Evolutionary conservation across 2,113 vertebrate species (phyloP).

Genomic region (Sinocyclocheilus maitianheensis): DNA sequence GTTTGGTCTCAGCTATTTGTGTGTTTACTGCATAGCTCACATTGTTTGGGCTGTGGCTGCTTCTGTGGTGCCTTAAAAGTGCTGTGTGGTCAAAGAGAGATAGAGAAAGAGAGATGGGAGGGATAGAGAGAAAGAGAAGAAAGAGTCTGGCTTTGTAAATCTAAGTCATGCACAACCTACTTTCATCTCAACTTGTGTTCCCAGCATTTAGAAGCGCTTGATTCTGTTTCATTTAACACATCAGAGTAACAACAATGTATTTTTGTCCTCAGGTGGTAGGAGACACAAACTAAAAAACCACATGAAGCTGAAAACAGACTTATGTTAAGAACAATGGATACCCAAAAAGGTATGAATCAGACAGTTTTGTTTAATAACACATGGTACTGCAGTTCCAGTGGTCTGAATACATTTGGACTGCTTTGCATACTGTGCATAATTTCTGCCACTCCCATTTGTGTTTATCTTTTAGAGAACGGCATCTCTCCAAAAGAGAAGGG

Average conservation of each 20-base stretch:
- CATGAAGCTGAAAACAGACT: slow-evolving; percentile 39
- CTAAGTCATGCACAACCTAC: background rate
- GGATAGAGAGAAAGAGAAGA: slow-evolving; percentile 17
- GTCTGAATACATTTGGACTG: no score
- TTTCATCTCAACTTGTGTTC: background rate
- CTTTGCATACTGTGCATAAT: background rate
- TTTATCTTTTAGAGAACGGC: slow-evolving; percentile 72
- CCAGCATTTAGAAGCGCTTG: background rate
- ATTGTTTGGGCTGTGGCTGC: slow-evolving; percentile 75
- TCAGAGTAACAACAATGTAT: background rate
- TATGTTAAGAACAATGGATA: slow-evolving; percentile 76
- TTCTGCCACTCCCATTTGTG: background rate
- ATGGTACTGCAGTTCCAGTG: background rate
- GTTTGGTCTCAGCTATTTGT: slow-evolving; percentile 66
- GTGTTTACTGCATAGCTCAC: slow-evolving; percentile 78
- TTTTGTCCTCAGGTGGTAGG: slow-evolving; percentile 56
- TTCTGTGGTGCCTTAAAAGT: slow-evolving; percentile 58
- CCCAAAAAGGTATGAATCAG: slow-evolving; percentile 77
- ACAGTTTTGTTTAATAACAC: background rate
- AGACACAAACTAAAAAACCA: slow-evolving; percentile 50
- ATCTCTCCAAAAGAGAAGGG: slow-evolving; percentile 74
- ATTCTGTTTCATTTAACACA: background rate
- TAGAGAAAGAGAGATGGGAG: background rate
- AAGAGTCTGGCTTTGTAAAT: slow-evolving; percentile 17
- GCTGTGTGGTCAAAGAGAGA: slow-evolving; percentile 64